Evolutionary conservation across 64 coral and sea anemone genomes (phyloP).

Genomic region (Catalaphyllia jardinei): DNA sequence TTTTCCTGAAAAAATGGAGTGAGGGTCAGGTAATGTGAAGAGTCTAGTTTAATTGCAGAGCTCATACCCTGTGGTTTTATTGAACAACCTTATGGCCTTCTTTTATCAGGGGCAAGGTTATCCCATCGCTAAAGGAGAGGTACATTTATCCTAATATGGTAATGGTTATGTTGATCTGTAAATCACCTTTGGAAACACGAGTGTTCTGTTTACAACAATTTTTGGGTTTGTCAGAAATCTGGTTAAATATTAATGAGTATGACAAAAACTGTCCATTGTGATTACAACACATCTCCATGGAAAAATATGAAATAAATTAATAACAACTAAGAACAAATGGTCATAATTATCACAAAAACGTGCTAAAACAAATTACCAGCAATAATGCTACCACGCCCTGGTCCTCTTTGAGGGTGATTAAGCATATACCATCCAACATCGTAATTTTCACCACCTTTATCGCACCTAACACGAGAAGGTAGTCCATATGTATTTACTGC

Average conservation of each 20-base stretch:
- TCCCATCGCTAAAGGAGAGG: no score
- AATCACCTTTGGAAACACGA: no score
- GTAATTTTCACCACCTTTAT: slow-evolving; percentile 71
- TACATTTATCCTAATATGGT: no score
- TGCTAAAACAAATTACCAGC: neutral
- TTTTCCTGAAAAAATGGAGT: slow-evolving; percentile 29
- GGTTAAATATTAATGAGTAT: no score
- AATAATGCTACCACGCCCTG: slow-evolving; percentile 54
- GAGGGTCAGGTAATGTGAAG: no score
- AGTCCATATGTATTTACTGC: no score
- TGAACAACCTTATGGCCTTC: neutral
- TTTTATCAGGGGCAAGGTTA: no score
- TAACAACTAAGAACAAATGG: neutral
- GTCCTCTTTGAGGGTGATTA: slow-evolving; percentile 49
- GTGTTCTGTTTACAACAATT: no score
- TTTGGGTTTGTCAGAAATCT: no score
- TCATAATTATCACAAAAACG: neutral
- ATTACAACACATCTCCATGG: no score
- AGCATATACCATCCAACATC: slow-evolving; percentile 63
- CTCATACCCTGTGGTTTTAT: neutral
- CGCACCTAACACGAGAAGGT: slow-evolving; percentile 45
- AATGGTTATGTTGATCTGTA: no score
- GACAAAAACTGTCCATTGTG: no score
- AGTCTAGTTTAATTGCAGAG: neutral
- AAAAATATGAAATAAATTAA: neutral